Conservation (phyloP, 2,888 invertebrate genomes). For the Apantesis nais region DNA sequence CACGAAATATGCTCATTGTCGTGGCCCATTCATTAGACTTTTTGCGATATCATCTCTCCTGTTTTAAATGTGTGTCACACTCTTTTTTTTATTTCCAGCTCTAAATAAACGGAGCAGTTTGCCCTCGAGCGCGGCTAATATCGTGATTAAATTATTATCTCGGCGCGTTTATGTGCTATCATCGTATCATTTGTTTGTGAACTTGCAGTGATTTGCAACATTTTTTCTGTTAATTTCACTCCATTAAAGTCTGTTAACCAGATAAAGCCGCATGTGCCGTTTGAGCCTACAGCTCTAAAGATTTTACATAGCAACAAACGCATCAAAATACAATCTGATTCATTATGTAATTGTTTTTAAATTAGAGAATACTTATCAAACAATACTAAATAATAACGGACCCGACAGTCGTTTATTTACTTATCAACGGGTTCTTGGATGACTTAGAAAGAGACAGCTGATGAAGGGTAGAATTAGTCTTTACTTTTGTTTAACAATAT, state of each 20-base stretch:
- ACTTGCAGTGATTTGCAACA: conserved; percentile 64
- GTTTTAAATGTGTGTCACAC: conserved; percentile 75
- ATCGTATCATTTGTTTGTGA: conserved; percentile 69
- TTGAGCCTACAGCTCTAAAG: too few relatives aligned
- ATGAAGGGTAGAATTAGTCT: neutral
- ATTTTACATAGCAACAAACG: neutral
- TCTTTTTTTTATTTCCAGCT: conserved; percentile 63
- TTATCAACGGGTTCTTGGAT: neutral
- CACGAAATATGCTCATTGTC: conserved; percentile 79
- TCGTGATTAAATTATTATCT: conserved; percentile 78
- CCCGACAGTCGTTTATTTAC: neutral
- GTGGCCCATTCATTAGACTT: conserved; percentile 76
- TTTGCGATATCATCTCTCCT: conserved; percentile 71
- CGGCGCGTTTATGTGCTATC: conserved; percentile 63
- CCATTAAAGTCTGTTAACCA: too few relatives aligned
- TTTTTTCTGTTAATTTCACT: too few relatives aligned
- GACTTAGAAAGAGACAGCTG: neutral
- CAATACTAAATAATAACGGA: neutral
- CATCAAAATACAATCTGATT: neutral
- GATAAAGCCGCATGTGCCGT: too few relatives aligned
- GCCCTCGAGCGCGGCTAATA: conserved; percentile 66
- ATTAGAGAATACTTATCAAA: neutral
- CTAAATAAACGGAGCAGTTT: conserved; percentile 70
- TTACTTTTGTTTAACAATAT: neutral
- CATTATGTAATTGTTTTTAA: neutral